Conservation (phyloP, 1,140 invertebrate species). For the Pseudomyrmex concolor region DNA sequence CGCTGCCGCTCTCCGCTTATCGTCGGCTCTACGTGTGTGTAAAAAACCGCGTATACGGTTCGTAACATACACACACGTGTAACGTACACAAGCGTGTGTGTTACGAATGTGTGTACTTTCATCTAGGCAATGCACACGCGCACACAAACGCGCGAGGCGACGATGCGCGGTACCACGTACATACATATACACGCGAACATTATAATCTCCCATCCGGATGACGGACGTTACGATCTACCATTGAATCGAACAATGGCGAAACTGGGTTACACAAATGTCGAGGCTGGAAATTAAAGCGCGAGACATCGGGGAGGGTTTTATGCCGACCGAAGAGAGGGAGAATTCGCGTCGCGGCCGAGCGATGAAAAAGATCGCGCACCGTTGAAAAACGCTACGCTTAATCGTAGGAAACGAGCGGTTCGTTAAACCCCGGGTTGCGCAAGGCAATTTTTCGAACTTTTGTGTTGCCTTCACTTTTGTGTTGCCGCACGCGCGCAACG, state of each 20-base stretch:
- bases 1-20: constrained; percentile 46
- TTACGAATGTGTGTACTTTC: constrained; percentile 11
- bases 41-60: constrained; percentile 5
- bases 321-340: constrained; percentile 5
- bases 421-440: constrained; percentile 33
- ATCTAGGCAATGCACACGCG: constrained; percentile 7
- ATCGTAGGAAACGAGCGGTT: constrained; percentile 53
- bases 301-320: constrained; percentile 48
- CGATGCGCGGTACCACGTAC: constrained; percentile 62
- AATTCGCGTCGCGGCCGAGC: not conserved
- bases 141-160: constrained; percentile 28
- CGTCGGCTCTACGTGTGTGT: constrained; percentile 72
- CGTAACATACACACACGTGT: constrained; percentile 38
- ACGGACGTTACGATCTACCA: constrained; percentile 83
- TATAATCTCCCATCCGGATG: constrained; percentile 77
- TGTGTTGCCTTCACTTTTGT: no score
- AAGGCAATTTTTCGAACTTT: constrained; percentile 22
- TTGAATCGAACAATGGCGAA: constrained; percentile 84
- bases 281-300: constrained; percentile 83
- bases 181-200: constrained; percentile 64
- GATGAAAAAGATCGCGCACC: constrained; percentile 65
- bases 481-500: no score
- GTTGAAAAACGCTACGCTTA: constrained; percentile 57
- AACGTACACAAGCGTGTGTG: no score
- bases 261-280: constrained; percentile 85